Evolutionary conservation across 2,113 vertebrate species (phyloP).

Genomic region (Eonycteris spelaea): DNA sequence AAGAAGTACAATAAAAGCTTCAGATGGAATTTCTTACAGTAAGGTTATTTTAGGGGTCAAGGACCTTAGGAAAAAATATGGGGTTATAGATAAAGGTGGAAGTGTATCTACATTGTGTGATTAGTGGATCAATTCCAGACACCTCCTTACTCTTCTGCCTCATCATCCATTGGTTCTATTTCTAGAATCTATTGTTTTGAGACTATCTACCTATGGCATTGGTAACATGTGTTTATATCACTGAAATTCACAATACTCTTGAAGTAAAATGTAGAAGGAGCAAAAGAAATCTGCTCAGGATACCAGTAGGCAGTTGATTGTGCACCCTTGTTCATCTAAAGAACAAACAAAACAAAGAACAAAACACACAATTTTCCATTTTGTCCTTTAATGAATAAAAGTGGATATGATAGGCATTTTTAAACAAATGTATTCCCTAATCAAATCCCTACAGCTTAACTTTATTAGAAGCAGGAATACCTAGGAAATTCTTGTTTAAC

Average conservation of each 20-base stretch:
- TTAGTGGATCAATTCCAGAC: background rate
- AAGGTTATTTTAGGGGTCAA: background rate
- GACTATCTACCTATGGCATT: background rate
- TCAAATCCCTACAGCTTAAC: background rate
- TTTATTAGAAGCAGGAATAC: background rate
- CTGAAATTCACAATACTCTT: background rate
- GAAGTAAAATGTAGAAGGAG: background rate
- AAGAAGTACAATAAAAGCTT: background rate
- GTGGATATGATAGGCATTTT: background rate
- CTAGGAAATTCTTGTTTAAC: background rate
- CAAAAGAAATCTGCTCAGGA: background rate
- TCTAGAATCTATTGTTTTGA: background rate
- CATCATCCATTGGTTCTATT: background rate
- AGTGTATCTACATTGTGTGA: background rate
- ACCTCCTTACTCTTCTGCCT: background rate
- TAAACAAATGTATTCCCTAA: background rate
- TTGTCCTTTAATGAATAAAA: background rate
- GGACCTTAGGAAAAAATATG: background rate
- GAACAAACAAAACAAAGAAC: background rate
- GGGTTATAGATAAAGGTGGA: background rate
- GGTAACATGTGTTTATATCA: background rate
- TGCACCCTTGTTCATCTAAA: background rate
- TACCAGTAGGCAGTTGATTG: background rate
- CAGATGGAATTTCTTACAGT: background rate
- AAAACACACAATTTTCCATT: background rate